phyloP scores from a whole-genome alignment of 2,888 invertebrate species.

The Drosophila koepferae region DNA sequence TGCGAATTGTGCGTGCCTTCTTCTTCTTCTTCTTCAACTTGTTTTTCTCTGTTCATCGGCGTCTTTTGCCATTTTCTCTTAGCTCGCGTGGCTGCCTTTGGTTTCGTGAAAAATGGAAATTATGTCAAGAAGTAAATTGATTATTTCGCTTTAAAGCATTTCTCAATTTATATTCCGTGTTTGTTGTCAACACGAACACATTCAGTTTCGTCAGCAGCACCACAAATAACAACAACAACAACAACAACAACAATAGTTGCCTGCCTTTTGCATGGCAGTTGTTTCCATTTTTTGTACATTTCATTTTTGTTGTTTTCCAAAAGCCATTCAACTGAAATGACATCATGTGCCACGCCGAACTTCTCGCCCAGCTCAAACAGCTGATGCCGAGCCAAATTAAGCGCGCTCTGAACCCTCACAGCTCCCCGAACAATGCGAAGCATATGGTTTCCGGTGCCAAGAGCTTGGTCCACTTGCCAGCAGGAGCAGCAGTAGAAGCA shows the following conservation, averaged over 20 bases:
- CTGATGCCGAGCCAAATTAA: conserved; percentile 74
- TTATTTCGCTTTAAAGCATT: conserved; percentile 84
- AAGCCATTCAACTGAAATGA: conserved; percentile 82
- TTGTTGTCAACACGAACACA: conserved; percentile 80
- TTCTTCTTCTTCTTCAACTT: conserved; percentile 14
- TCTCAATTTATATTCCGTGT: conserved; percentile 83
- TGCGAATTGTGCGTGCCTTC: conserved; percentile 74
- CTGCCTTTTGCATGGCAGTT: conserved; percentile 58
- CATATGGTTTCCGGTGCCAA: conserved; percentile 75
- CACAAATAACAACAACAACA: conserved; percentile 29
- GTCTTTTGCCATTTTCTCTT: conserved; percentile 43
- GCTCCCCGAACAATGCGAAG: conserved; percentile 38
- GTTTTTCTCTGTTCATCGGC: conserved; percentile 21
- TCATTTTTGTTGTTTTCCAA: conserved; percentile 35
- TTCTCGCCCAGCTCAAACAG: conserved; percentile 54
- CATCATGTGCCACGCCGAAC: conserved; percentile 74
- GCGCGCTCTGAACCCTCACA: conserved; percentile 54
- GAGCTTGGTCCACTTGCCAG: conserved; percentile 22
- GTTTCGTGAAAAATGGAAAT: conserved; percentile 84
- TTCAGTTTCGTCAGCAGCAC: conserved; percentile 71
- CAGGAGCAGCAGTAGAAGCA: conserved; percentile 27
- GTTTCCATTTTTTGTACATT: conserved; percentile 31
- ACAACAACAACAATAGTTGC: conserved; percentile 60
- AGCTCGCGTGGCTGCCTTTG: conserved; percentile 73
- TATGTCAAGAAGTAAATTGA: conserved; percentile 84